phyloP scores from a whole-genome alignment of 1,140 invertebrate genomes.

The Rhyacophila brunnea region DNA sequence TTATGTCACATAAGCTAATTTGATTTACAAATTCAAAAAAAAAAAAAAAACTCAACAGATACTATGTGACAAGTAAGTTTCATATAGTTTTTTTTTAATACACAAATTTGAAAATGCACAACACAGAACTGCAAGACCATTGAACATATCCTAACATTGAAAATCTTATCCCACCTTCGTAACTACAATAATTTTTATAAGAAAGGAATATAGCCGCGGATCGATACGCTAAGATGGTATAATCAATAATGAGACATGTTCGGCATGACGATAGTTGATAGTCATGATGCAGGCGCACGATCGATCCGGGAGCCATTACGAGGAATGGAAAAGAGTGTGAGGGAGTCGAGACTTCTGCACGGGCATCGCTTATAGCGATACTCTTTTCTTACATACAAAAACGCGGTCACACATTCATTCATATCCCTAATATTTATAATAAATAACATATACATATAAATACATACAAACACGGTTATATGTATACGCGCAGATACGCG shows the following conservation, averaged over 20 bases:
- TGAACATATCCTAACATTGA: conserved; percentile 29
- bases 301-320: not conserved
- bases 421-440: conserved; percentile 22
- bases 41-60: too few species aligned
- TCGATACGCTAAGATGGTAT: not conserved
- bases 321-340: conserved; percentile 30
- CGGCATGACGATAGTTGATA: too few species aligned
- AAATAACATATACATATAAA: conserved; percentile 34
- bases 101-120: conserved; percentile 26
- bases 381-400: not conserved
- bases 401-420: conserved; percentile 4
- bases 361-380: conserved; percentile 24
- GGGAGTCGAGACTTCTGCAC: conserved; percentile 36
- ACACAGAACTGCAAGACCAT: conserved; percentile 30
- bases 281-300: too few species aligned
- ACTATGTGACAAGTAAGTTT: too few species aligned
- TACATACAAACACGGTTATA: conserved; percentile 23
- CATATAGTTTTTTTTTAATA: conserved; percentile 12
- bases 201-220: conserved; percentile 30
- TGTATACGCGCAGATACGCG: conserved; percentile 3
- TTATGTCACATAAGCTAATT: conserved; percentile 15
- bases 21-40: not conserved
- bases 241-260: not conserved
- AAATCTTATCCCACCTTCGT: conserved; percentile 18
- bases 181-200: conserved; percentile 21